phyloP scores from a whole-genome alignment of 1,140 invertebrate genomes.

The Aphis gossypii region DNA sequence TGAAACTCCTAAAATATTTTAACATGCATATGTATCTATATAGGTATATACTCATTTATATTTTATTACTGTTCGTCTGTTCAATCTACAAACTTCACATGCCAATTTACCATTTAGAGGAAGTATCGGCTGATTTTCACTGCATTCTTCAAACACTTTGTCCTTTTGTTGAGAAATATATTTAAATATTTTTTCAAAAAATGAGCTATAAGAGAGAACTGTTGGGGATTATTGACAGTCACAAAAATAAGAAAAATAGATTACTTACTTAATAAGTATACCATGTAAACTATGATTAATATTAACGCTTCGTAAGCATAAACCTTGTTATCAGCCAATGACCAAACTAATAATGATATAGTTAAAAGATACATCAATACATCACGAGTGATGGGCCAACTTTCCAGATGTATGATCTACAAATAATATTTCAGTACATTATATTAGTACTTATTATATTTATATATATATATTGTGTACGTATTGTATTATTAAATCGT shows the following conservation, averaged over 20 bases:
- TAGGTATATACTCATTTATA: not conserved
- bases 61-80: not conserved
- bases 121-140: constrained; percentile 32
- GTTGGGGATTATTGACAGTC: constrained; percentile 46
- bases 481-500: not conserved
- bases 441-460: not conserved
- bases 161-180: not conserved
- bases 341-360: constrained; percentile 70
- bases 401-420: constrained; percentile 70
- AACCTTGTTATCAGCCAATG: constrained; percentile 70
- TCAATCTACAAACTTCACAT: not conserved
- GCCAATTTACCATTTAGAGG: constrained; percentile 40
- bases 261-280: constrained; percentile 68
- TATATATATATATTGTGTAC: not conserved
- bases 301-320: constrained; percentile 72
- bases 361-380: constrained; percentile 72
- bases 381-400: constrained; percentile 75
- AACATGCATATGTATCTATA: too few species aligned
- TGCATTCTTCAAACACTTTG: not conserved
- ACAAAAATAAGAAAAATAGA: not conserved
- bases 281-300: constrained; percentile 67
- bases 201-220: constrained; percentile 56
- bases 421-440: constrained; percentile 57
- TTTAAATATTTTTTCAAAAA: constrained; percentile 43
- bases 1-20: not conserved